These are phyloP conservation scores for Epistrophe grossulariae DNA, from an alignment of 2,888 invertebrate species.

Conservation along the genomic window DNA sequence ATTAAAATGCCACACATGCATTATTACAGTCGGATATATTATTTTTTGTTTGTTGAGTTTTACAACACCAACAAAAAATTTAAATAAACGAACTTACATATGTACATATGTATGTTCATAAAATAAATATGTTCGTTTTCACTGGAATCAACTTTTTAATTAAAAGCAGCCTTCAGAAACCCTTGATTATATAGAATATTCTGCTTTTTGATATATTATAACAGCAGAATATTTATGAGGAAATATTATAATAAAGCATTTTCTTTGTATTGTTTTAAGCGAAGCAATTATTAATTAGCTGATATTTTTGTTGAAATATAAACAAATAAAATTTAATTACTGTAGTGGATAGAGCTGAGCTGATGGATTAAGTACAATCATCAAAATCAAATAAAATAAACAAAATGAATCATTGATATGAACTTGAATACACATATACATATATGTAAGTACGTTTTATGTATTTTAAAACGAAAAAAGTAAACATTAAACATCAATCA, in stretches of 20 bases:
- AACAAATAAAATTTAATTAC: not conserved
- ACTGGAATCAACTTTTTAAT: slow-evolving; percentile 8
- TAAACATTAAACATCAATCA: no score
- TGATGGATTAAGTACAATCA: not conserved
- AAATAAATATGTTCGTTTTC: not conserved
- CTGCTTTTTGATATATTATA: not conserved
- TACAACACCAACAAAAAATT: not conserved
- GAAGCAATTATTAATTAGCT: not conserved
- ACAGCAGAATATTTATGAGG: not conserved
- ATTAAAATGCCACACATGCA: slow-evolving; percentile 4
- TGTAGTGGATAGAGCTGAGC: not conserved
- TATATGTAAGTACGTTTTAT: no score
- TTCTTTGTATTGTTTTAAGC: not conserved
- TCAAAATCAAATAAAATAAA: not conserved
- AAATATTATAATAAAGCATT: not conserved
- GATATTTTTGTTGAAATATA: not conserved
- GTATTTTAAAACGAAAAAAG: no score
- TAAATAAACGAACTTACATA: not conserved
- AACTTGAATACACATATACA: no score
- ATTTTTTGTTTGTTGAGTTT: slow-evolving; percentile 4
- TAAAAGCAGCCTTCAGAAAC: not conserved
- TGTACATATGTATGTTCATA: not conserved
- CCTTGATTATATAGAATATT: not conserved
- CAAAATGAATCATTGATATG: no score
- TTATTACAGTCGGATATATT: not conserved